Conservation (phyloP, 2,888 invertebrate species). For the Allolobophora icterica region DNA sequence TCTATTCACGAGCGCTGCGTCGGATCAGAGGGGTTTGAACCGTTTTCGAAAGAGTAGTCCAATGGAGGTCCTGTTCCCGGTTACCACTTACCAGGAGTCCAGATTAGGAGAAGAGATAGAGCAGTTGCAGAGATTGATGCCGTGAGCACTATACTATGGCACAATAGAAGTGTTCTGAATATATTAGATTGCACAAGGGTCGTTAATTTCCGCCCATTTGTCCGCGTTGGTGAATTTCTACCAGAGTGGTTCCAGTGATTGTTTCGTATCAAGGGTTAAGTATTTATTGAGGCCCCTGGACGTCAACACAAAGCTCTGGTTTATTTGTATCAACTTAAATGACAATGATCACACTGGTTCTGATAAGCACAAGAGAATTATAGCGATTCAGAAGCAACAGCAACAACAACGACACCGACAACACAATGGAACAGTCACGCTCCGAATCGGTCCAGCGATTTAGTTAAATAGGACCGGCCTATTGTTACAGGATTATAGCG, state of each 20-base stretch:
- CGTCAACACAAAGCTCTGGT: not conserved
- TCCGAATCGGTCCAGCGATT: not conserved
- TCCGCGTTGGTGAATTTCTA: not conserved
- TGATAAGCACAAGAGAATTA: not conserved
- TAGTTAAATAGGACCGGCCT: not conserved
- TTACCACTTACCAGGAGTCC: no score
- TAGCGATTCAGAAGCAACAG: not conserved
- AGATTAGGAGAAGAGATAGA: no score
- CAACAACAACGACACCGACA: not conserved
- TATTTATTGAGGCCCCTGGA: not conserved
- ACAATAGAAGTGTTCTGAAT: not conserved
- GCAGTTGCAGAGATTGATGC: not conserved
- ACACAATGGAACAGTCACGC: not conserved
- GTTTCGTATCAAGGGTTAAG: not conserved
- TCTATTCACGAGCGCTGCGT: no score
- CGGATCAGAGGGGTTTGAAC: no score
- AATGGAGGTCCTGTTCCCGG: no score
- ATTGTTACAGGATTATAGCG: not conserved
- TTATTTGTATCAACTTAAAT: not conserved
- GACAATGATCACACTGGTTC: not conserved
- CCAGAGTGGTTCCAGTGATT: not conserved
- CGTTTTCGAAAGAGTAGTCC: no score
- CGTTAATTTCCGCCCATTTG: not conserved
- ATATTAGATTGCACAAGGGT: not conserved
- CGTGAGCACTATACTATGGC: not conserved